Evolutionary conservation across 92 coral and sea anemone genomes (phyloP), one percentile per base, ranked within the genome.

Genomic region (Epizoanthus scotinus): DNA sequence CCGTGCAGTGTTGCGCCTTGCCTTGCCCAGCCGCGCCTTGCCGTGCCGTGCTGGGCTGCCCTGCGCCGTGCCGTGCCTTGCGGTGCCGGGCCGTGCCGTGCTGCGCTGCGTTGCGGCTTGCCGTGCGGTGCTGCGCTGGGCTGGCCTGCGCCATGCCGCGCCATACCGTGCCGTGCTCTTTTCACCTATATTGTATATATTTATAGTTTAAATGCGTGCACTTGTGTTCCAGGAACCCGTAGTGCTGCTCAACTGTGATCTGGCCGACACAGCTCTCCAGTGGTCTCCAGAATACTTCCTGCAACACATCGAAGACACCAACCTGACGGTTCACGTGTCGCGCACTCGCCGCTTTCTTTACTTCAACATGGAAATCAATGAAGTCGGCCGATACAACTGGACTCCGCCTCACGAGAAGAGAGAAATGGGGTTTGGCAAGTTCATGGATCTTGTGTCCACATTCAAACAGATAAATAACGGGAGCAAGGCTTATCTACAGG

Each of bases 201-300:
- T 7, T 17, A 5, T 15, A 25, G 29, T 20, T 21, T 6, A 2
- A 17, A 66, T 28, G 10, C 25, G 24, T 17, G 8, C 21, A 34
- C 38, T 15, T 21, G 7, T 8, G 9, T 4, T 18, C 20, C 27
- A 84, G 87, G 75, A 72, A 42, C 89, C 89, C 15, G 81, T 81
- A 21, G 85, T 86, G 64, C 27, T 86, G 64, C 67, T 71, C n/a
- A 86, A 86, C 78, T 86, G 89, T 20, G 77, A 81, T n/a, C 78
- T 86, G 61, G 89, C 85, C 49, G 89, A 71, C 49, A 72, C 83
- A 5, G 83, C 89, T 15, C 73, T 79, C 26, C 68, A 71, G 22
- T 86, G 89, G 89, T 79, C 89, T 22, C 70, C 82, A 24, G 85
- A 86, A 17, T 86, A 86, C 56, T 80, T 86, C 60, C 78, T 79